These are phyloP conservation scores for Embidobia sp. DNA, from an alignment of 2,888 invertebrate genomes.

Conservation along the genomic window DNA sequence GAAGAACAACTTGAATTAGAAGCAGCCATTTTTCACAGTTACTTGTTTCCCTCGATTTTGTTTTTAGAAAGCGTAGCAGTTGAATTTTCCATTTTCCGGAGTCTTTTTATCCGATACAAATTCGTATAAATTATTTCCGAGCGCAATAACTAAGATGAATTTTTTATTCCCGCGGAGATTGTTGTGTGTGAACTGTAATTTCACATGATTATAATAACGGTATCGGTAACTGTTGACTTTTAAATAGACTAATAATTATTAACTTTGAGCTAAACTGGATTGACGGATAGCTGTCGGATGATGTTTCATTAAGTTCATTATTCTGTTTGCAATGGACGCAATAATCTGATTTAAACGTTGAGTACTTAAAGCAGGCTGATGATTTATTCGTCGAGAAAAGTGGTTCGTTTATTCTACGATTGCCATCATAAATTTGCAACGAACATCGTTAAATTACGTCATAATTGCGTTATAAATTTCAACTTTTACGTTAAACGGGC, in stretches of 20 bases:
- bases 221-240: conserved; percentile 32
- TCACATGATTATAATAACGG: conserved; percentile 45
- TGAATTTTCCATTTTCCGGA: too few relatives aligned
- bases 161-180: conserved; percentile 19
- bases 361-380: conserved; percentile 3
- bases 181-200: conserved; percentile 27
- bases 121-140: conserved; percentile 10
- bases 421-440: conserved; percentile 7
- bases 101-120: too few relatives aligned
- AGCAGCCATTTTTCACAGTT: conserved; percentile 24
- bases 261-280: conserved; percentile 21
- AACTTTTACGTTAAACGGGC: too few relatives aligned
- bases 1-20: too few relatives aligned
- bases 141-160: conserved; percentile 13
- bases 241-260: conserved; percentile 40
- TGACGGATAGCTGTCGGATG: conserved; percentile 28
- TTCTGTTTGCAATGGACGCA: conserved; percentile 9
- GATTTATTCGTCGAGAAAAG: conserved; percentile 39
- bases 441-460: not conserved
- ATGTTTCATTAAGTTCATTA: conserved; percentile 18
- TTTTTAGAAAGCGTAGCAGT: too few relatives aligned
- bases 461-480: too few relatives aligned
- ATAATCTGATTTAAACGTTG: conserved; percentile 4
- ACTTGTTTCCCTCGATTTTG: too few relatives aligned
- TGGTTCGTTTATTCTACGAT: conserved; percentile 8